These are phyloP conservation scores for Buathra laborator DNA, from an alignment of 2,888 invertebrate species.

Conservation along the genomic window DNA sequence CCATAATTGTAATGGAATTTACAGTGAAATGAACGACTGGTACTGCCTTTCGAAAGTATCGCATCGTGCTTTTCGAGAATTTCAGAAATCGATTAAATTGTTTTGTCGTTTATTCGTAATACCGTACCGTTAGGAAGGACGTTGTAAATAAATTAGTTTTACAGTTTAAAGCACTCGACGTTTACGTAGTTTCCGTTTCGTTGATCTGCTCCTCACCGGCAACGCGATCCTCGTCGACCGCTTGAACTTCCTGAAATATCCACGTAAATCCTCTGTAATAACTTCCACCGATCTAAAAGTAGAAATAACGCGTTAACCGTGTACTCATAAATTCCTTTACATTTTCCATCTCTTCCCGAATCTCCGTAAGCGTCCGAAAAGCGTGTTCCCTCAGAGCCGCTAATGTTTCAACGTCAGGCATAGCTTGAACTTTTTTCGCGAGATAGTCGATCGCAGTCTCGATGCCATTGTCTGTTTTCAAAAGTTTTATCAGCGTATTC, in stretches of 20 bases:
- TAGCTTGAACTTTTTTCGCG: constrained; percentile 58
- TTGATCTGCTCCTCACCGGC: constrained; percentile 8
- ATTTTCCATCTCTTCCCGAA: constrained; percentile 63
- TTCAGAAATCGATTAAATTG: not conserved
- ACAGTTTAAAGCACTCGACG: not conserved
- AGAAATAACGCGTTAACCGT: constrained; percentile 26
- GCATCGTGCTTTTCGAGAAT: constrained; percentile 1
- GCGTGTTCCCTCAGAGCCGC: constrained; percentile 66
- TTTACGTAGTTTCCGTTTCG: not conserved
- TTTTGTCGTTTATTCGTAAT: constrained; percentile 6
- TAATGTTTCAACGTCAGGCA: constrained; percentile 64
- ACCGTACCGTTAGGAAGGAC: constrained; percentile 29
- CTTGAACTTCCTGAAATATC: constrained; percentile 21
- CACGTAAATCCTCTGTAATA: not conserved
- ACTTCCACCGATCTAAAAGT: not conserved
- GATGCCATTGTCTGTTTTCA: constrained; percentile 61
- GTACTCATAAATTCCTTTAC: not conserved
- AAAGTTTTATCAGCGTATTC: constrained; percentile 60
- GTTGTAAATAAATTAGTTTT: constrained; percentile 53
- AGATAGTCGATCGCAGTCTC: constrained; percentile 64
- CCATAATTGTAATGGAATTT: constrained; percentile 52
- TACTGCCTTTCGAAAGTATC: constrained; percentile 12
- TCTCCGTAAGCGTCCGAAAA: constrained; percentile 64
- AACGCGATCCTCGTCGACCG: not conserved
- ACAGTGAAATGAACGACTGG: not conserved